Evolutionary conservation across 2,888 invertebrate species (phyloP), one percentile per base, ranked within the genome.

Genomic region (Patella ulyssiponensis): DNA sequence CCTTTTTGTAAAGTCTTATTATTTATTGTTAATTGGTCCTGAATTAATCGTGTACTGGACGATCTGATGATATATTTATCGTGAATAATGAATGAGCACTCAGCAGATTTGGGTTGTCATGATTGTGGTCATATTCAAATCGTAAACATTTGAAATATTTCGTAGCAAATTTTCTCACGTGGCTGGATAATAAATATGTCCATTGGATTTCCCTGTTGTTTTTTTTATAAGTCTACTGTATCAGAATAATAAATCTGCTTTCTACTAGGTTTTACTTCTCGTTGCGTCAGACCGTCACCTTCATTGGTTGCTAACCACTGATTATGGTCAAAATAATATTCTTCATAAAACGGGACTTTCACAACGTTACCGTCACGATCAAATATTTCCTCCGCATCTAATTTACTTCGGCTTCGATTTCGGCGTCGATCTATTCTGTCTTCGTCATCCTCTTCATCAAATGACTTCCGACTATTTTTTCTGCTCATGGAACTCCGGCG

Each of bases 291-390:
- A 14, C 88, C 88, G 79, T 90, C 90, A 17, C 80, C 89, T 79
- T 90, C 90, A 79, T 90, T 88, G 44, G 79, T 76, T 4, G 90
- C 88, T 17, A 91, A 75, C 91, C 91, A 91, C 52, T 83, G 79
- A 52, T 86, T 83, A 81, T 90, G 90, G 9, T 81, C 82, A 81
- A 91, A 88, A 74, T 82, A 74, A 77, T 87, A 88, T 77, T 88
- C 86, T 69, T 89, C 89, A 84, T 86, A 88, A 70, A 86, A 77
- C 0, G 88, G 87, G 11, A 86, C 56, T 69, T 78, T 78, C 17
- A 80, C 33, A 9, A 79, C 69, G 15, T 78, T 80, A 52, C 79
- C 79, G 71, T 78, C 77, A 27, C 71, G 69, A 56, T 81, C 81
- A 76, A 81, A 81, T 14, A 77, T 80, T 27, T 83, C 81, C 20